Evolutionary conservation across 1,140 invertebrate species (phyloP).

Genomic region (Whitmania pigra): DNA sequence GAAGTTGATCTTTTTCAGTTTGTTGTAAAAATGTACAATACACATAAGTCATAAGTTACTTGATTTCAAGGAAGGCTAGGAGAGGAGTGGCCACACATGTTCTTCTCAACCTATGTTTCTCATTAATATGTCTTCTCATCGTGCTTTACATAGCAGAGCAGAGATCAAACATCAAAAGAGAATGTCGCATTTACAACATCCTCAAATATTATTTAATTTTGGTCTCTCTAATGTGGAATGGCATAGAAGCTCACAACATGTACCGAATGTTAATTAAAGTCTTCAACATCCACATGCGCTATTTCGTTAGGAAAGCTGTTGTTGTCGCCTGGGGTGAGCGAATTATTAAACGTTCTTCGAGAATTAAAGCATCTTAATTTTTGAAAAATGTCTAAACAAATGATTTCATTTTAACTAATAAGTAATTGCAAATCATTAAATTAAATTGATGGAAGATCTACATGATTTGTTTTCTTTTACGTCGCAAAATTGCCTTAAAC

Average conservation of each 20-base stretch:
- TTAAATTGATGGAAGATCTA: too few relatives aligned
- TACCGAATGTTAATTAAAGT: constrained; percentile 16
- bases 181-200: constrained; percentile 10
- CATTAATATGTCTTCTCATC: constrained; percentile 11
- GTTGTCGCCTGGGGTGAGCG: constrained; percentile 16
- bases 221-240: constrained; percentile 20
- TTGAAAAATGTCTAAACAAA: too few relatives aligned
- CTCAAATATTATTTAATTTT: constrained; percentile 18
- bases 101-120: constrained; percentile 15
- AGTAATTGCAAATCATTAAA: too few relatives aligned
- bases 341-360: not conserved
- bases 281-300: constrained; percentile 13
- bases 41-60: not conserved
- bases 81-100: constrained; percentile 7
- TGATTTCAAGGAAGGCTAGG: not conserved
- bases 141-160: constrained; percentile 17
- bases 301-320: constrained; percentile 7
- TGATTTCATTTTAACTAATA: too few relatives aligned
- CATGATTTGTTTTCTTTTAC: too few relatives aligned
- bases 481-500: too few relatives aligned
- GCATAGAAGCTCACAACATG: constrained; percentile 20
- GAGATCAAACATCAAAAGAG: not conserved
- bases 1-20: too few relatives aligned
- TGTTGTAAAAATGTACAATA: too few relatives aligned
- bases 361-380: too few relatives aligned